Percentiles rank a stretch among this genome's conserved stretches.
Conservation (phyloP, 2,888 invertebrate genomes). For the Belgica antarctica region DNA sequence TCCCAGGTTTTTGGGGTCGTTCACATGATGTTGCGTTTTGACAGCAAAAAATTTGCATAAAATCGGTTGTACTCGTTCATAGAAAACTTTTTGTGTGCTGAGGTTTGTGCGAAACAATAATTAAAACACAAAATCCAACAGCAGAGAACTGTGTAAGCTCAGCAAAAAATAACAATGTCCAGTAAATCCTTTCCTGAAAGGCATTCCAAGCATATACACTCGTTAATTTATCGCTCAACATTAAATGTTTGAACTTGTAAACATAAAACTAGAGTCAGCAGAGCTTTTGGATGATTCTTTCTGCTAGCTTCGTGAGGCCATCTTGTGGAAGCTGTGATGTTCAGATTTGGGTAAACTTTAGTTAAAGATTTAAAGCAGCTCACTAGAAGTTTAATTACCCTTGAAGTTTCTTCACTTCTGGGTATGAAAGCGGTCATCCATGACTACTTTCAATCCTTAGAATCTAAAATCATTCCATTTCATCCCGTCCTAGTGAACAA, state of each 20-base stretch:
- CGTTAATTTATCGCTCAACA: conserved; percentile 14
- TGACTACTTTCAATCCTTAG: no score
- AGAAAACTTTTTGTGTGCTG: background rate
- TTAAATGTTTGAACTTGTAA: conserved; percentile 24
- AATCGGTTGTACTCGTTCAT: background rate
- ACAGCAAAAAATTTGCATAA: background rate
- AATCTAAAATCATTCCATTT: no score
- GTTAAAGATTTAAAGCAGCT: no score
- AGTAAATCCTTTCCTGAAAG: conserved; percentile 26
- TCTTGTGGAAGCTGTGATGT: no score
- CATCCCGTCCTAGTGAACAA: no score
- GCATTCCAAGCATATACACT: conserved; percentile 11
- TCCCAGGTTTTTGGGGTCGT: conserved; percentile 3
- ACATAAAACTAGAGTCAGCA: conserved; percentile 6
- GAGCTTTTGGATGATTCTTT: conserved; percentile 4
- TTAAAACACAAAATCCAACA: conserved; percentile 27
- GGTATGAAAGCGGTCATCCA: no score
- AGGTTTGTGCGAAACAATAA: conserved; percentile 3
- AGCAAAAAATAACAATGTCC: background rate
- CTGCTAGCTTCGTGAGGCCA: no score
- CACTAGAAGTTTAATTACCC: no score
- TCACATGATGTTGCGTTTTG: background rate
- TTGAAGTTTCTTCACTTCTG: no score
- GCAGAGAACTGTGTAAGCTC: no score
- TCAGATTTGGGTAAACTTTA: no score